Evolutionary conservation across 2,888 invertebrate species (phyloP).

Genomic region (Pristionchus fissidentatus): DNA sequence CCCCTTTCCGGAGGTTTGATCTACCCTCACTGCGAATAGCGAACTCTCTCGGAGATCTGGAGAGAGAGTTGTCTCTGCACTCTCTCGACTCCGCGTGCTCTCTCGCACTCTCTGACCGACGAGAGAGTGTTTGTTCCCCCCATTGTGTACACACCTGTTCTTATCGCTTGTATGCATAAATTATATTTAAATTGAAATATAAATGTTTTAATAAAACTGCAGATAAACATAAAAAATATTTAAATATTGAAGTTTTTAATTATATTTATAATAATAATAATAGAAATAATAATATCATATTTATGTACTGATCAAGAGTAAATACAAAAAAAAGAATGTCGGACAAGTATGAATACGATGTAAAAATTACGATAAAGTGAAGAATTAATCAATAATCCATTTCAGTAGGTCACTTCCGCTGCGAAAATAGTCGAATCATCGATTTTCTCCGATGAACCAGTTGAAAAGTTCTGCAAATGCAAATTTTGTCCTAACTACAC

Average conservation of each 20-base stretch:
- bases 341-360: too few relatives aligned
- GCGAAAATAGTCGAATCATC: neutral
- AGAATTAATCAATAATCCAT: neutral
- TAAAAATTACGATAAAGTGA: too few relatives aligned
- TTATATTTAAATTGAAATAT: neutral
- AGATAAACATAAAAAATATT: too few relatives aligned
- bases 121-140: neutral
- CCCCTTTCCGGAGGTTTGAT: too few relatives aligned
- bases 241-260: too few relatives aligned
- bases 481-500: neutral
- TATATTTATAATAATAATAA: too few relatives aligned
- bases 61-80: neutral
- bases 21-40: too few relatives aligned
- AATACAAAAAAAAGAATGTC: too few relatives aligned
- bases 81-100: conserved; percentile 22
- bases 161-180: conserved; percentile 17
- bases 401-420: neutral
- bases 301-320: too few relatives aligned
- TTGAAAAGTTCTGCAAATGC: conserved; percentile 4
- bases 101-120: conserved; percentile 15
- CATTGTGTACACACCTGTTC: conserved; percentile 6
- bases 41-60: neutral
- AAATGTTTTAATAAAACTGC: too few relatives aligned
- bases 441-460: neutral
- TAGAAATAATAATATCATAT: too few relatives aligned